A percentile compares a stretch with the other conserved stretches of the same genome.
Evolutionary conservation across 2,113 vertebrate species (phyloP).

Genomic region (Clarias gariepinus): DNA sequence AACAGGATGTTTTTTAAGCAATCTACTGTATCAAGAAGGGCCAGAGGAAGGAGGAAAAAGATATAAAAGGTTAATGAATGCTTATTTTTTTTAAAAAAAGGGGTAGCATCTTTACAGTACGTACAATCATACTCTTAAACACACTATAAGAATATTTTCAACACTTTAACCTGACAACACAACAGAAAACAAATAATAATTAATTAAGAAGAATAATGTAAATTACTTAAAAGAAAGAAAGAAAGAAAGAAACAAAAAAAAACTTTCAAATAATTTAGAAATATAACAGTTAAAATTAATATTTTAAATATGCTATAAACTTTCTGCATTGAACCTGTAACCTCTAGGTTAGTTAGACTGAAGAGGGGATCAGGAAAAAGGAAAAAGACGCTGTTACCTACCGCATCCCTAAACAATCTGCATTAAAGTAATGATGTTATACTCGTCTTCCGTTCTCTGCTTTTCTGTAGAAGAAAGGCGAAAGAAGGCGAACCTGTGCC

Average conservation of each 20-base stretch:
- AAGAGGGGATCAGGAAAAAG: neutral
- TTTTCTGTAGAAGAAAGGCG: neutral
- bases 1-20: neutral
- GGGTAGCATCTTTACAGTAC: conserved; percentile 6
- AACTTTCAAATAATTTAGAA: neutral
- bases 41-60: neutral
- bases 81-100: neutral
- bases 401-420: conserved; percentile 18
- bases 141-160: neutral
- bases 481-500: conserved; percentile 13
- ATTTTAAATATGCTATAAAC: neutral
- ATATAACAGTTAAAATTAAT: neutral
- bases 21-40: neutral
- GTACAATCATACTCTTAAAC: neutral
- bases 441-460: neutral
- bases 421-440: neutral
- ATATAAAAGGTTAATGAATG: neutral
- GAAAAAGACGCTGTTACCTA: conserved; percentile 18
- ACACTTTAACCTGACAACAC: neutral
- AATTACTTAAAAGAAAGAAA: neutral
- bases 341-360: neutral
- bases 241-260: neutral
- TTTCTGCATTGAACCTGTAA: neutral
- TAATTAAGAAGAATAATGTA: neutral
- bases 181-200: neutral